Evolutionary conservation across 2,888 invertebrate genomes (phyloP).

Genomic region (Proisotoma minuta): DNA sequence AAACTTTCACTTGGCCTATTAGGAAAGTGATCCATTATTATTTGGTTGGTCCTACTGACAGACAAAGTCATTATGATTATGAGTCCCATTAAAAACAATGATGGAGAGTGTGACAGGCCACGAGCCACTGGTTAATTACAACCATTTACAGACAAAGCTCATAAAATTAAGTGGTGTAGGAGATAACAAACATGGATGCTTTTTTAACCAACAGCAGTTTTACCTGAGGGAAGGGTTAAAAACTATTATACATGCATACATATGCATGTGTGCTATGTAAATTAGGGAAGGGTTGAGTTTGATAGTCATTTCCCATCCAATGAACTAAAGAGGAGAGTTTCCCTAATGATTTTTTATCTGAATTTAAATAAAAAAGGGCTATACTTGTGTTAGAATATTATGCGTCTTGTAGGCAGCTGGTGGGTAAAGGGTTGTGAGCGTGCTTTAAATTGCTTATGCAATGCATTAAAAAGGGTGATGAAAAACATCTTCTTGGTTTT

Average conservation of each 20-base stretch:
- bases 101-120: no score
- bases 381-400: background rate
- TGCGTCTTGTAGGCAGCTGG: constrained; percentile 3
- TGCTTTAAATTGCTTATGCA: no score
- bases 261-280: constrained; percentile 5
- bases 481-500: no score
- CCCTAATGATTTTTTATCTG: background rate
- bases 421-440: background rate
- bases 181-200: no score
- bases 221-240: no score
- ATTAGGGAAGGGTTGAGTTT: constrained; percentile 28
- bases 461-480: no score
- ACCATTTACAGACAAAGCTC: no score
- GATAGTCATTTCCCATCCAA: background rate
- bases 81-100: no score
- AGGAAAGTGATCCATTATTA: constrained; percentile 12
- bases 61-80: constrained; percentile 2
- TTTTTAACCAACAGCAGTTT: no score
- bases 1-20: background rate
- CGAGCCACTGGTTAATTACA: no score
- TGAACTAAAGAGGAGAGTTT: background rate
- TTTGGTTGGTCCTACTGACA: constrained; percentile 9
- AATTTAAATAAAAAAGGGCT: background rate
- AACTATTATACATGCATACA: no score
- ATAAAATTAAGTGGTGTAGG: no score